phyloP scores from a whole-genome alignment of 1,140 invertebrate genomes.

The Drosophila cardini region DNA sequence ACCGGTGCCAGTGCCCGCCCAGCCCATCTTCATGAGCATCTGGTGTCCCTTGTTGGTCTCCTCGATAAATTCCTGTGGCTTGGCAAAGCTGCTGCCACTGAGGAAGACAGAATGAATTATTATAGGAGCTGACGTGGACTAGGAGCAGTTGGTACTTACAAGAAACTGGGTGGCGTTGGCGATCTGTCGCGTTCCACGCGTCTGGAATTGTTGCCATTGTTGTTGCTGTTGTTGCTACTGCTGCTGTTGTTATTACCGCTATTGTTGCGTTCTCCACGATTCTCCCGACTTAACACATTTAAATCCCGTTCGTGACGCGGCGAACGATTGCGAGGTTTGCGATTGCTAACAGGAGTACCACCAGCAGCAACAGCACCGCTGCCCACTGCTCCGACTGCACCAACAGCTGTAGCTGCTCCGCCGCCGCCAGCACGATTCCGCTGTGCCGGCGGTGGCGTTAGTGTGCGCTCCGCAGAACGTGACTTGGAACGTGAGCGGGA shows the following conservation, averaged over 20 bases:
- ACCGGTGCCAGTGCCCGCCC: constrained; percentile 92
- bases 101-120: not conserved
- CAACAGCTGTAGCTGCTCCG: not conserved
- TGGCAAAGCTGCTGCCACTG: constrained; percentile 84
- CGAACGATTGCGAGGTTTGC: constrained; percentile 72
- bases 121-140: not conserved
- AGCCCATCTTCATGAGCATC: constrained; percentile 98
- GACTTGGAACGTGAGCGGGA: constrained; percentile 86
- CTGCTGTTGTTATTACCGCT: constrained; percentile 31
- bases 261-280: constrained; percentile 51
- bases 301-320: constrained; percentile 74
- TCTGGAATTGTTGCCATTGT: constrained; percentile 51
- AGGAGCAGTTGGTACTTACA: constrained; percentile 86
- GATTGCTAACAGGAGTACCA: constrained; percentile 47
- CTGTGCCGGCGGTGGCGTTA: constrained; percentile 62
- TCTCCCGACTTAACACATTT: constrained; percentile 39
- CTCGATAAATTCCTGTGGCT: constrained; percentile 88
- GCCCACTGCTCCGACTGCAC: constrained; percentile 36
- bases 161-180: constrained; percentile 92
- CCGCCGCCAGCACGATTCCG: constrained; percentile 62
- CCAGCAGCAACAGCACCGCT: constrained; percentile 60
- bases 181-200: constrained; percentile 86
- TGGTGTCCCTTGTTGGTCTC: constrained; percentile 98
- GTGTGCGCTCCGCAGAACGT: constrained; percentile 74
- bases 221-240: constrained; percentile 44